Percentiles rank a stretch among this genome's conserved stretches.
Evolutionary conservation across 2,797 vertebrate species (phyloP).

Genomic region (Brachyrhaphis roseni): DNA sequence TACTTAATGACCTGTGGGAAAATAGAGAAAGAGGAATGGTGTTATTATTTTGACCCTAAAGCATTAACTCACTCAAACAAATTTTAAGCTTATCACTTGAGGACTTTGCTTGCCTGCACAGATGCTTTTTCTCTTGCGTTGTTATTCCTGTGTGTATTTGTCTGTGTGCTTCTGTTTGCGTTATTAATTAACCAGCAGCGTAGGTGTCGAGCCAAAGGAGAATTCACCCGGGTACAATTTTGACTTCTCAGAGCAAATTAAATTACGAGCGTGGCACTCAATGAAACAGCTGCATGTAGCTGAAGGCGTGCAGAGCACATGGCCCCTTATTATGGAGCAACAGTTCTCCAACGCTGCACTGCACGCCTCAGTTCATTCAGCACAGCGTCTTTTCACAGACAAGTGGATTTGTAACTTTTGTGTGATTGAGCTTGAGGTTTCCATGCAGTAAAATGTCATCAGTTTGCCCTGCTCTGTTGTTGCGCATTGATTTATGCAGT

Average conservation of each 20-base stretch:
- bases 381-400: slow-evolving; percentile 35
- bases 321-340: slow-evolving; percentile 36
- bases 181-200: slow-evolving; percentile 68
- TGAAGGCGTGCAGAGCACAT: slow-evolving; percentile 53
- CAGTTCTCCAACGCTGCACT: slow-evolving; percentile 28
- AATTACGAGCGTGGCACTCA: slow-evolving; percentile 50
- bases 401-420: slow-evolving; percentile 27
- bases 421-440: slow-evolving; percentile 12
- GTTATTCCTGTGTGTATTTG: slow-evolving; percentile 27
- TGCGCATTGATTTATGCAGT: slow-evolving; percentile 30
- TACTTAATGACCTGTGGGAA: slow-evolving; percentile 19
- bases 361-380: slow-evolving; percentile 36
- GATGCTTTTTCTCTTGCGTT: slow-evolving; percentile 4
- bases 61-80: slow-evolving; percentile 11
- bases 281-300: slow-evolving; percentile 60
- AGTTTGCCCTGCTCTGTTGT: slow-evolving; percentile 8
- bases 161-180: slow-evolving; percentile 43
- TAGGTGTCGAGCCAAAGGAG: slow-evolving; percentile 44
- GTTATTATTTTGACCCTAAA: slow-evolving; percentile 17
- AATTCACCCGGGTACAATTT: slow-evolving; percentile 53
- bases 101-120: slow-evolving; percentile 6
- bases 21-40: neutral
- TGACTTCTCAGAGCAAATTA: slow-evolving; percentile 64
- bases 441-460: slow-evolving; percentile 27
- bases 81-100: slow-evolving; percentile 19